A percentile compares a stretch with the other conserved stretches of the same genome.
Evolutionary conservation across 2,797 vertebrate genomes (phyloP).

Genomic region (Poecile montanus): DNA sequence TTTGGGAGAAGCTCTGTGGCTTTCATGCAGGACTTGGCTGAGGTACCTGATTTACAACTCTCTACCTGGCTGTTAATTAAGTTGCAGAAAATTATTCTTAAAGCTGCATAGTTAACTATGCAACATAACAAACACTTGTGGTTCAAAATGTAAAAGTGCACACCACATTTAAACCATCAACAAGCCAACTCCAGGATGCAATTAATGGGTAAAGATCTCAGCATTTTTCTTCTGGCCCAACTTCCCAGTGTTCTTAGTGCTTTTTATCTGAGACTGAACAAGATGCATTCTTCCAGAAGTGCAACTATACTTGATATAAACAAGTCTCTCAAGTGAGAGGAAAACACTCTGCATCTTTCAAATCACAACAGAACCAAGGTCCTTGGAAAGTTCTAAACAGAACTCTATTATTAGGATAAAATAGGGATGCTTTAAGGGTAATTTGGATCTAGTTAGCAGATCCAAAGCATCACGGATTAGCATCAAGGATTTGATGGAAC

Average conservation of each 20-base stretch:
- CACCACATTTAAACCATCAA: not conserved
- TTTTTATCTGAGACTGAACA: not conserved
- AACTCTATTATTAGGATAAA: not conserved
- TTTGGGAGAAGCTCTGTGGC: not conserved
- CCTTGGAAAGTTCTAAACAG: not conserved
- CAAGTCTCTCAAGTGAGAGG: not conserved
- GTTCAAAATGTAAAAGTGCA: slow-evolving; percentile 19
- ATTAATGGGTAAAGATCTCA: not conserved
- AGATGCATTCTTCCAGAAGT: not conserved
- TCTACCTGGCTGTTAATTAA: not conserved
- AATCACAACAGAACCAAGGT: not conserved
- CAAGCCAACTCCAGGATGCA: not conserved
- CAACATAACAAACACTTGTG: not conserved
- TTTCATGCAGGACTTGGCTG: not conserved
- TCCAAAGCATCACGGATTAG: not conserved
- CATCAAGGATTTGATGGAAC: not conserved
- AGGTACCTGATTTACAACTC: not conserved
- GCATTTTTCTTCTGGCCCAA: not conserved
- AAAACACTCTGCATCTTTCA: not conserved
- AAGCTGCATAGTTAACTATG: not conserved
- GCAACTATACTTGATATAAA: not conserved
- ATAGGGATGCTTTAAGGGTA: not conserved
- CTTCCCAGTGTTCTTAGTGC: not conserved
- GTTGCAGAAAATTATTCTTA: not conserved
- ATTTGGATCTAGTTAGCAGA: not conserved